These are phyloP conservation scores for Erebia epiphron DNA, from an alignment of 2,888 invertebrate genomes.

Conservation along the genomic window DNA sequence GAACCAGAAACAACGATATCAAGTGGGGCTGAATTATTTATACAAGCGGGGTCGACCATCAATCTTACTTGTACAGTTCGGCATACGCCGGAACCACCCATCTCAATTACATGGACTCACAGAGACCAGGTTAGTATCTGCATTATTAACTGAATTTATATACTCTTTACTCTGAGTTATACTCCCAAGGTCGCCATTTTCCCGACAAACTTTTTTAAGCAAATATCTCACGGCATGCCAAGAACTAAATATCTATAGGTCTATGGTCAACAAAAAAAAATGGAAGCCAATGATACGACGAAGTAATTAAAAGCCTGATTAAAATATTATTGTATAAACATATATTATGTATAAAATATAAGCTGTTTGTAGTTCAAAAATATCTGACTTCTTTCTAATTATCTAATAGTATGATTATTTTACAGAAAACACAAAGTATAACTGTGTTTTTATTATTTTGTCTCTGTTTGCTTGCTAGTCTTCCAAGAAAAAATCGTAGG, in stretches of 20 bases:
- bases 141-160: not conserved
- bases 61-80: slow-evolving; percentile 93
- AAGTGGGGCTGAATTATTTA: slow-evolving; percentile 91
- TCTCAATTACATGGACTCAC: slow-evolving; percentile 92
- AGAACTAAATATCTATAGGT: not conserved
- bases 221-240: not conserved
- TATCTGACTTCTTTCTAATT: too few relatives aligned
- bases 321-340: too few relatives aligned
- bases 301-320: too few relatives aligned
- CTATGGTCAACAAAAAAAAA: too few relatives aligned
- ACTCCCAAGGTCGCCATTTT: not conserved
- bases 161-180: not conserved
- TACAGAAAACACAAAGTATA: too few relatives aligned
- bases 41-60: slow-evolving; percentile 93
- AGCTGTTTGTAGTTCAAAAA: too few relatives aligned
- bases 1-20: slow-evolving; percentile 92
- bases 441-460: too few relatives aligned
- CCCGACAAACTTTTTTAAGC: not conserved
- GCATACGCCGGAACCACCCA: slow-evolving; percentile 92
- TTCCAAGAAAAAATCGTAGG: too few relatives aligned
- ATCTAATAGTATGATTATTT: too few relatives aligned
- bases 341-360: too few relatives aligned
- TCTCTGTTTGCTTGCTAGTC: too few relatives aligned
- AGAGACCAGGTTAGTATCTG: slow-evolving; percentile 84
- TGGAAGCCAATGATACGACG: too few relatives aligned